A percentile compares a stretch with the other conserved stretches of the same genome.
Conservation (phyloP, 35 echinoderm and acorn worm genomes). For the Antedon bifida region DNA sequence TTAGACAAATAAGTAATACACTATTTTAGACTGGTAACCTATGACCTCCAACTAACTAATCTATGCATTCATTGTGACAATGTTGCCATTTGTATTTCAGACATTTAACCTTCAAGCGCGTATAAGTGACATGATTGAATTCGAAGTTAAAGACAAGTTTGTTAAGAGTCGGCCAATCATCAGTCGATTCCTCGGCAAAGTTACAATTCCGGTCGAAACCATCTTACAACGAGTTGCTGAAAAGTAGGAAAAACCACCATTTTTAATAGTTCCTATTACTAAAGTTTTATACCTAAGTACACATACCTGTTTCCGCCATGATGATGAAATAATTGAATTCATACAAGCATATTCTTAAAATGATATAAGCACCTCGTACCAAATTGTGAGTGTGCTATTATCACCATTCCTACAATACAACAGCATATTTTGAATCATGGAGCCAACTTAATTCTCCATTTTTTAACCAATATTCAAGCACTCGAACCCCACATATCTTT, state of each 20-base stretch:
- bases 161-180: conserved; percentile 78
- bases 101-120: conserved; percentile 66
- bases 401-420: too few relatives aligned
- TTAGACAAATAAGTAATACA: too few relatives aligned
- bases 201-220: conserved; percentile 73
- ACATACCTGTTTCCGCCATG: not conserved
- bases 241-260: not conserved
- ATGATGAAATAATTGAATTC: not conserved
- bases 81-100: conserved; percentile 8
- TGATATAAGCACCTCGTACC: too few relatives aligned
- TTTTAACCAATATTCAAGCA: too few relatives aligned
- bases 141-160: conserved; percentile 98
- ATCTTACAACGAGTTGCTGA: conserved; percentile 59
- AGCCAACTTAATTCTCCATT: too few relatives aligned
- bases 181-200: conserved; percentile 77
- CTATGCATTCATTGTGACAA: too few relatives aligned
- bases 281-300: not conserved
- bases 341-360: too few relatives aligned
- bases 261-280: not conserved
- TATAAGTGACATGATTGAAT: conserved; percentile 67
- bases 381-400: too few relatives aligned
- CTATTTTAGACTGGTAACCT: too few relatives aligned
- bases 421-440: too few relatives aligned
- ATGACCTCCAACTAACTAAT: too few relatives aligned
- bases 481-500: too few relatives aligned